Evolutionary conservation across 2,113 vertebrate genomes (phyloP), one percentile per base, ranked within the genome.

Genomic region (Thymallus thymallus): DNA sequence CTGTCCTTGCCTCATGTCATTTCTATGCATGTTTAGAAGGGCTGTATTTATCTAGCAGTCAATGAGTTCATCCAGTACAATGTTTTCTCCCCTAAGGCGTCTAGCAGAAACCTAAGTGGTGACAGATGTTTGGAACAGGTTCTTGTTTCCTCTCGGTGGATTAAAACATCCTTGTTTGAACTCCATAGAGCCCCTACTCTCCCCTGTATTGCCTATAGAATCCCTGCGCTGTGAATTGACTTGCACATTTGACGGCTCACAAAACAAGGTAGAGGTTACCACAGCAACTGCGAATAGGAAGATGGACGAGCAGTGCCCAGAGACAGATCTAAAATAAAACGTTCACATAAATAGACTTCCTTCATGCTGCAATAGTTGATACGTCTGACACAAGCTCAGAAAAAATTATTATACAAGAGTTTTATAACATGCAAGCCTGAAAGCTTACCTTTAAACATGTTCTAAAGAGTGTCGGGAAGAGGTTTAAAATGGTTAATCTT

Each of bases 1-100:
- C 48, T 69, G 29, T 20, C 29, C 48, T 22, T 63, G 35, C 60
- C n/a, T 46, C 6, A 65, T 24, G 16, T 60, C 23, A 30, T 22
- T 56, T 35, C 64, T 74, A 72, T 71, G 72, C 22, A 68, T 72
- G 35, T 3, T 22, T 5, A 13, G 64, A 32, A 6, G n/a, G 30
- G 10, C 46, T 56, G 45, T 48, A 32, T 20, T 67, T 72, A 16
- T 32, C 13, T 32, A 9, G 18, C 3, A 66, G 26, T 26, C 24
- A 23, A 26, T 62, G 62, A 77, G 29, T 68, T 63, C 22, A 70
- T 62, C 1, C 13, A 60, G 35, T 71, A 46, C 4, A 30, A 22
- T 64, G 23, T 61, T 51, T 77, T 68, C 18, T 69, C 1, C 23
- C 35, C 3, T 0, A 1, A 71, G n/a, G 61, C 62, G 51, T 26